Evolutionary conservation across 2,888 invertebrate genomes (phyloP).

Genomic region (Drepana falcataria): DNA sequence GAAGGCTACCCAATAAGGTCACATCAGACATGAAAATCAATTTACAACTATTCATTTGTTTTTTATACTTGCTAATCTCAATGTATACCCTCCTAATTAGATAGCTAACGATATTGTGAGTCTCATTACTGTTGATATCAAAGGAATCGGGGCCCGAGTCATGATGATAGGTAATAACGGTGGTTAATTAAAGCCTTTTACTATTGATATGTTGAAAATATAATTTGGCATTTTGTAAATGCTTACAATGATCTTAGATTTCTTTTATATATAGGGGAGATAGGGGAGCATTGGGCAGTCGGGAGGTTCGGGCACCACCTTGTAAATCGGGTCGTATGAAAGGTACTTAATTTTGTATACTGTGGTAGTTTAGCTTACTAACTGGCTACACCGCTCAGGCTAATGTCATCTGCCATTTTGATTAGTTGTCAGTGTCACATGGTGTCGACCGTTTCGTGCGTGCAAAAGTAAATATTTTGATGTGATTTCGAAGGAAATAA

Average conservation of each 20-base stretch:
- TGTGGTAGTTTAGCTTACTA: no score
- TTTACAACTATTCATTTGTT: conserved; percentile 5
- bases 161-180: not conserved
- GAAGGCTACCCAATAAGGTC: conserved; percentile 10
- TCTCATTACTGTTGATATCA: not conserved
- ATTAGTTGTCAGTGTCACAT: no score
- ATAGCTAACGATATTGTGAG: not conserved
- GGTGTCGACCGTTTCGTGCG: no score
- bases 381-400: no score
- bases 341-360: no score
- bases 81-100: conserved; percentile 2
- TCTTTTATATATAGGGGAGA: not conserved
- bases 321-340: no score
- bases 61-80: conserved; percentile 5
- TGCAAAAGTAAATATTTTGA: no score
- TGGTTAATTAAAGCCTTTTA: not conserved
- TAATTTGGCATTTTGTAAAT: not conserved
- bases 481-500: no score
- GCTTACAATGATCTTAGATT: not conserved
- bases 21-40: conserved; percentile 11
- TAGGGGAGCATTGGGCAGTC: no score
- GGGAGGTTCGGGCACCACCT: no score
- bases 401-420: no score
- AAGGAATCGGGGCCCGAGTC: conserved; percentile 1
- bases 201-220: not conserved